Base-by-base conservation (phyloP, 92 coral and sea anemone genomes). In the Montipora capitata region DNA sequence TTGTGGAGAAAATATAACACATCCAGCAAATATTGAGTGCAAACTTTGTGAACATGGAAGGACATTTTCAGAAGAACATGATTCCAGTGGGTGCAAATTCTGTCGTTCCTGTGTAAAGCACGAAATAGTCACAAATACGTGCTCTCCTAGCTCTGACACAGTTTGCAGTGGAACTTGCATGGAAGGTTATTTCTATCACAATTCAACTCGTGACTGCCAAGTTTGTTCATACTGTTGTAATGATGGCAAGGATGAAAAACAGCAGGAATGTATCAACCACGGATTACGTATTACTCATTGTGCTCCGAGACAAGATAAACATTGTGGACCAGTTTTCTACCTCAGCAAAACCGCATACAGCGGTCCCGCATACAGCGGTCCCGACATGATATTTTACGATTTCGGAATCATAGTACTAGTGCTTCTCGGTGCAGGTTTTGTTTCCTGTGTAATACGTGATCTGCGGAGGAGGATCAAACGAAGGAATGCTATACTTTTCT, bases 191-290 rank as follows among this genome's bases (percentile, higher is more conserved):
- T 80, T 45, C 66, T 80, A 49, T 4, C n/a, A 14, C 10, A 18
- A 61, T 54, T 27, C 68, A 43, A 16, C 17, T 1, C 62, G 2
- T 4, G 18, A 13, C 14, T 79, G 84, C 20, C 75, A 79, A 7
- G 40, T 7, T 3, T 79, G 84, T 43, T 67, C 84, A 12, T 48
- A 48, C 63, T 79, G 84, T 48, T 79, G 84, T 66, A 17, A 43
- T 27, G 84, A 79, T 14, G 74, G 74, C 15, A 66, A 66, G 1
- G 84, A 79, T 27, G 75, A 65, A 3, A 27, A 20, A 66, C 84
- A 79, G 17, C 64, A 20, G 3, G 74, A 79, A 14, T 79, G 84
- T 20, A 14, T 79, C 48, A 65, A 7, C 7, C 84, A 79, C 14
- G 84, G 84, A 13, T 48, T 79, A 6, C 64, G 65, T 20, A 63